Percentiles rank a stretch among this genome's conserved stretches.
These are phyloP conservation scores for Glaucopsyche alexis DNA, from an alignment of 2,888 invertebrate species.

Conservation along the genomic window DNA sequence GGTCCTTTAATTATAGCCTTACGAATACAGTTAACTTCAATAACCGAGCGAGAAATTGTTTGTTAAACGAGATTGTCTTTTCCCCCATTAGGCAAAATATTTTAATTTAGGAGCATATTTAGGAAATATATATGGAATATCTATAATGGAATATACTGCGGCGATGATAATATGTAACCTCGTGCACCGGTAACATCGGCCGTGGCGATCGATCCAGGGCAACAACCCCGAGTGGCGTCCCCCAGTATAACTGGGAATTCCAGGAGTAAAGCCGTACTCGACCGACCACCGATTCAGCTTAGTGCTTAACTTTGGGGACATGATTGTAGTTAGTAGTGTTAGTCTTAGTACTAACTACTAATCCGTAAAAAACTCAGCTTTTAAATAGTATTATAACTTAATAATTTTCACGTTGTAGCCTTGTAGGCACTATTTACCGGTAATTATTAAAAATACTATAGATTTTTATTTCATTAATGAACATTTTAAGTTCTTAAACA, in stretches of 20 bases:
- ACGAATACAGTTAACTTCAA: slow-evolving; percentile 32
- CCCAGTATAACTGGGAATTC: slow-evolving; percentile 75
- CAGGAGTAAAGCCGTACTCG: slow-evolving; percentile 57
- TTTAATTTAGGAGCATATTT: background rate
- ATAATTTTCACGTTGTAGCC: too few species aligned
- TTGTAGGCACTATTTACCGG: too few species aligned
- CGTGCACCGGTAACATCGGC: slow-evolving; percentile 63
- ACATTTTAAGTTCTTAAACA: too few species aligned
- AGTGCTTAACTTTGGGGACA: slow-evolving; percentile 52
- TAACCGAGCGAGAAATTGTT: background rate
- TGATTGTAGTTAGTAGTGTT: slow-evolving; percentile 33
- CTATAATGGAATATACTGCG: slow-evolving; percentile 54
- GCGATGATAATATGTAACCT: slow-evolving; percentile 62
- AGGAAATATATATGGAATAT: slow-evolving; percentile 15
- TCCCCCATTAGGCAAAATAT: background rate
- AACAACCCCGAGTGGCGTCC: slow-evolving; percentile 70
- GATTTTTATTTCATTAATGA: too few species aligned
- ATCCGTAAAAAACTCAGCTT: background rate
- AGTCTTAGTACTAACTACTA: background rate
- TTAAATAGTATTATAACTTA: background rate
- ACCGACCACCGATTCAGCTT: slow-evolving; percentile 44
- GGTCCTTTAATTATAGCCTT: slow-evolving; percentile 45
- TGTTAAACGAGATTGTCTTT: background rate
- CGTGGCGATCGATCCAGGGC: slow-evolving; percentile 73
- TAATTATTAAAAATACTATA: too few species aligned